Percentiles rank a stretch among this genome's conserved stretches.
Evolutionary conservation across 2,797 vertebrate species (phyloP).

Genomic region (Notoglanidium macrostoma): DNA sequence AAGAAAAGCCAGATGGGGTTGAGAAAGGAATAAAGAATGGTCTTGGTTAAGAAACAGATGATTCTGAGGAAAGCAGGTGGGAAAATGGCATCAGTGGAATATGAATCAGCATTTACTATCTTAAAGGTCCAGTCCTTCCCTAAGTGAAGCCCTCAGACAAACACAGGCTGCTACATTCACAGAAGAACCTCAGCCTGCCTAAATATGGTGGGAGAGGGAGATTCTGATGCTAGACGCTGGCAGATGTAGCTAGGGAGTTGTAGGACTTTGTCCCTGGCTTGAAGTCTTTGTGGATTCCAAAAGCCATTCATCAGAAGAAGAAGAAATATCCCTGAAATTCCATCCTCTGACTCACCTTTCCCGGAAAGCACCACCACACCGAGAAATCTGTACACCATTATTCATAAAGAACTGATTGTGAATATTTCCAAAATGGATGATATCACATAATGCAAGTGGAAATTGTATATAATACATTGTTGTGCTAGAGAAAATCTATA

Average conservation of each 20-base stretch:
- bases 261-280: slow-evolving; percentile 20
- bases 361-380: slow-evolving; percentile 27
- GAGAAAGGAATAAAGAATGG: slow-evolving; percentile 13
- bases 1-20: slow-evolving; percentile 32
- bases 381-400: not conserved
- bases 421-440: not conserved
- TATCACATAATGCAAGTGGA: not conserved
- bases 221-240: not conserved
- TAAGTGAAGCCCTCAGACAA: not conserved
- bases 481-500: not conserved
- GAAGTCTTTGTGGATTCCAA: slow-evolving; percentile 26
- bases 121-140: not conserved
- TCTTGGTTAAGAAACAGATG: not conserved
- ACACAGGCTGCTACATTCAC: not conserved
- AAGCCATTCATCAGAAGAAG: slow-evolving; percentile 44
- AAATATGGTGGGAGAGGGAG: slow-evolving; percentile 15
- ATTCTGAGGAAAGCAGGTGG: slow-evolving; percentile 16
- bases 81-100: not conserved
- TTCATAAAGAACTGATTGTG: not conserved
- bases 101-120: not conserved
- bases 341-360: slow-evolving; percentile 39
- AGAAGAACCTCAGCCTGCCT: slow-evolving; percentile 6
- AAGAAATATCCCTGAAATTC: slow-evolving; percentile 5
- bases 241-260: not conserved
- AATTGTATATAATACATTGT: not conserved